Evolutionary conservation across 2,113 vertebrate species (phyloP).

Genomic region (Misgurnus anguillicaudatus): DNA sequence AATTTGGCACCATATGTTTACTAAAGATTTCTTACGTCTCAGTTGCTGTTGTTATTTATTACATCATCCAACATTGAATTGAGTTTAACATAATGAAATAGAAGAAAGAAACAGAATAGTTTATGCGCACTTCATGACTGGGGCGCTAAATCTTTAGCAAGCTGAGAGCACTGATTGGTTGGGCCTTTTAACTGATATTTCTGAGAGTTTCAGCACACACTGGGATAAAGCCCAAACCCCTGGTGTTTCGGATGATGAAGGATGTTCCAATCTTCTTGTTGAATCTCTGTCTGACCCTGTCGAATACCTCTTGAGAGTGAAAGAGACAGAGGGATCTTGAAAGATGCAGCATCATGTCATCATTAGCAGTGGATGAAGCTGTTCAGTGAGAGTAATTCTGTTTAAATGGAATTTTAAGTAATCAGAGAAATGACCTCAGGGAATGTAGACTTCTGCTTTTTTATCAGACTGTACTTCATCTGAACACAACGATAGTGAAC

Average conservation of each 20-base stretch:
- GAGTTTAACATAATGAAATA: too few species aligned
- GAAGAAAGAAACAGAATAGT: background rate
- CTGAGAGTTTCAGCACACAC: slow-evolving; percentile 13
- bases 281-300: slow-evolving; percentile 24
- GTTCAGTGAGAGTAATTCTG: slow-evolving; percentile 16
- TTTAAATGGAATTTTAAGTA: slow-evolving; percentile 32
- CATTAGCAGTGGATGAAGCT: background rate
- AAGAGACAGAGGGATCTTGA: slow-evolving; percentile 2
- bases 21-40: too few species aligned
- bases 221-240: slow-evolving; percentile 42
- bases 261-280: slow-evolving; percentile 26
- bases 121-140: background rate
- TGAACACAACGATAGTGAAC: background rate
- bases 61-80: too few species aligned
- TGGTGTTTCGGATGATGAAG: slow-evolving; percentile 29
- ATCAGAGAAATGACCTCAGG: slow-evolving; percentile 24
- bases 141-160: background rate
- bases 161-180: slow-evolving; percentile 31
- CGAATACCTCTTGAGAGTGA: slow-evolving; percentile 18
- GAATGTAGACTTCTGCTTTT: background rate
- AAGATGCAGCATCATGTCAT: slow-evolving; percentile 21
- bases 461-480: background rate
- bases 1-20: too few species aligned
- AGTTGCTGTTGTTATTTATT: too few species aligned
- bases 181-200: slow-evolving; percentile 24